Conservation (phyloP, 2,888 invertebrate species). For the Limenitis camilla region DNA sequence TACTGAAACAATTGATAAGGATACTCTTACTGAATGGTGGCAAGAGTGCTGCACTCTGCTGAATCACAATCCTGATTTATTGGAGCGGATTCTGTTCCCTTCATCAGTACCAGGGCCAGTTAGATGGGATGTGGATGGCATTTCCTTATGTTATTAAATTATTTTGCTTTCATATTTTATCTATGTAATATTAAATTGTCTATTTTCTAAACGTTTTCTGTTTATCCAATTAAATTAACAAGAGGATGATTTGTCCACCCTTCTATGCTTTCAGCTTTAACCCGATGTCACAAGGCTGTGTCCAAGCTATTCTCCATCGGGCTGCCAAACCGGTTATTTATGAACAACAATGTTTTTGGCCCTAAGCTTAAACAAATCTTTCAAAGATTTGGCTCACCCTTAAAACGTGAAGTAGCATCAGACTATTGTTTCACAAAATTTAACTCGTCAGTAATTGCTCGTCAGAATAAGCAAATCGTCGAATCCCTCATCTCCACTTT, state of each 20-base stretch:
- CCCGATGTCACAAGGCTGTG: slow-evolving; percentile 56
- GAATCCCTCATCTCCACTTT: slow-evolving; percentile 53
- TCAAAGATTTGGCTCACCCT: slow-evolving; percentile 56
- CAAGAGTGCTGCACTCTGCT: background rate
- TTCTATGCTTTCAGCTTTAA: slow-evolving; percentile 56
- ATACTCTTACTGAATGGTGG: no score
- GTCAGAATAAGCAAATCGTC: slow-evolving; percentile 57
- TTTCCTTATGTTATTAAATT: no score
- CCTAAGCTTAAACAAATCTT: slow-evolving; percentile 39
- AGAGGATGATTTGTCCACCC: slow-evolving; percentile 18
- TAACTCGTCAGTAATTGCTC: slow-evolving; percentile 30
- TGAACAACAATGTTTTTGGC: slow-evolving; percentile 41
- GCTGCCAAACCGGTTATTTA: slow-evolving; percentile 50
- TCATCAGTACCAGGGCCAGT: no score
- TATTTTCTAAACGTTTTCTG: background rate
- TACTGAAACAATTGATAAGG: no score
- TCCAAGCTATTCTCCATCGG: slow-evolving; percentile 43
- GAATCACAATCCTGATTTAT: no score
- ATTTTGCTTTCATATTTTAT: no score
- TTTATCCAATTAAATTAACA: background rate
- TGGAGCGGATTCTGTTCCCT: no score
- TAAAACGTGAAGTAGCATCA: slow-evolving; percentile 53
- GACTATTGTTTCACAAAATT: slow-evolving; percentile 56
- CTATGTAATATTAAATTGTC: no score
- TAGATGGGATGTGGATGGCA: no score